phyloP scores from a whole-genome alignment of 2,113 vertebrate genomes.

The Orycteropus afer region DNA sequence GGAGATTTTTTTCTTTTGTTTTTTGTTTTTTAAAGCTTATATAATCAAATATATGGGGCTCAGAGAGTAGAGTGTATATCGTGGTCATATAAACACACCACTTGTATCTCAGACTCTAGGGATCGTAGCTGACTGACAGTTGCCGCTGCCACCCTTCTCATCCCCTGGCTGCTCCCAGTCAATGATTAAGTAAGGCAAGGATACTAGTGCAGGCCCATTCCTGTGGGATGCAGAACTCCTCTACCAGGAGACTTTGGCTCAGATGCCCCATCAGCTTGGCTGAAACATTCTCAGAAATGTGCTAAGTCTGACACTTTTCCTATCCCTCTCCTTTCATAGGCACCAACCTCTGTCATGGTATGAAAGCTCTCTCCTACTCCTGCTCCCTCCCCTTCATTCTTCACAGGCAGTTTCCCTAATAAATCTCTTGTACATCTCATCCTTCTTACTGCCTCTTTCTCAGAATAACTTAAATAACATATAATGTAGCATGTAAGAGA shows the following conservation, averaged over 20 bases:
- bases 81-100: neutral
- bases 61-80: neutral
- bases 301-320: neutral
- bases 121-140: neutral
- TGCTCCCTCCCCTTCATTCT: too few relatives aligned
- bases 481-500: neutral
- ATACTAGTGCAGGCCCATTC: neutral
- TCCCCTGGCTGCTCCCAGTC: neutral
- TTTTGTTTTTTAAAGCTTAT: too few relatives aligned
- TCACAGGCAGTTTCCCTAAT: too few relatives aligned
- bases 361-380: too few relatives aligned
- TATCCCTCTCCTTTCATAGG: too few relatives aligned
- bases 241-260: neutral
- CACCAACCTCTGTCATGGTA: too few relatives aligned
- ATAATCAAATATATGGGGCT: rapidly evolving
- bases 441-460: neutral
- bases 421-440: neutral
- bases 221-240: neutral
- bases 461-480: neutral
- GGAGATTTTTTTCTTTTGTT: too few relatives aligned
- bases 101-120: neutral
- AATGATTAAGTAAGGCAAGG: neutral
- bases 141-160: neutral
- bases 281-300: neutral
- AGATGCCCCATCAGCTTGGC: neutral